Conservation (phyloP, 2,888 invertebrate genomes). For the Rhagonycha fulva region DNA sequence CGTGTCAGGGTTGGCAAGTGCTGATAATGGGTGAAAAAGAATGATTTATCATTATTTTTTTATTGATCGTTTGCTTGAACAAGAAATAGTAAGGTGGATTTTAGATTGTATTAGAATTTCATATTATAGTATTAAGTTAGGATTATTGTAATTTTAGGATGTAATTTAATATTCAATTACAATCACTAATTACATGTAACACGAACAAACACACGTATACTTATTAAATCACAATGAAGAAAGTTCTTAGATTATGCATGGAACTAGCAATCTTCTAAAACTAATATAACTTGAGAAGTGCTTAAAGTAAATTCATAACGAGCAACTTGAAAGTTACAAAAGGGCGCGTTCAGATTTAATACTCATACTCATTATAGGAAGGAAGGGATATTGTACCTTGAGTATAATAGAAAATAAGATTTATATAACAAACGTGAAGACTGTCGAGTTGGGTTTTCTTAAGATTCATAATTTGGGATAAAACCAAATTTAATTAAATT, state of each 20-base stretch:
- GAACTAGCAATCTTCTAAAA: conserved; percentile 27
- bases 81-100: background rate
- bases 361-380: conserved; percentile 26
- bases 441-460: no score
- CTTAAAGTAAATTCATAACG: conserved; percentile 28
- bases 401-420: conserved; percentile 4
- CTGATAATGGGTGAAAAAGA: conserved; percentile 28
- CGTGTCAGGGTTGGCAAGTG: conserved; percentile 34
- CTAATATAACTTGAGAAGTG: conserved; percentile 29
- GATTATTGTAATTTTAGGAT: background rate
- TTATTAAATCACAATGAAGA: conserved; percentile 8
- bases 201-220: background rate
- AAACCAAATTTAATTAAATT: background rate
- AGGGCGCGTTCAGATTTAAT: conserved; percentile 28
- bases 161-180: conserved; percentile 10
- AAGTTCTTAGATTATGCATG: conserved; percentile 22
- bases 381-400: conserved; percentile 5
- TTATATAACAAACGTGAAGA: background rate
- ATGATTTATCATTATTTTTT: conserved; percentile 17
- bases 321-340: conserved; percentile 26
- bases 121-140: background rate
- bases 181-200: conserved; percentile 3
- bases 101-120: background rate
- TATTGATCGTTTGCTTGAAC: background rate
- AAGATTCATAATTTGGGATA: background rate